These are phyloP conservation scores for Azemiops feae DNA, from an alignment of 2,113 vertebrate genomes.

Conservation along the genomic window DNA sequence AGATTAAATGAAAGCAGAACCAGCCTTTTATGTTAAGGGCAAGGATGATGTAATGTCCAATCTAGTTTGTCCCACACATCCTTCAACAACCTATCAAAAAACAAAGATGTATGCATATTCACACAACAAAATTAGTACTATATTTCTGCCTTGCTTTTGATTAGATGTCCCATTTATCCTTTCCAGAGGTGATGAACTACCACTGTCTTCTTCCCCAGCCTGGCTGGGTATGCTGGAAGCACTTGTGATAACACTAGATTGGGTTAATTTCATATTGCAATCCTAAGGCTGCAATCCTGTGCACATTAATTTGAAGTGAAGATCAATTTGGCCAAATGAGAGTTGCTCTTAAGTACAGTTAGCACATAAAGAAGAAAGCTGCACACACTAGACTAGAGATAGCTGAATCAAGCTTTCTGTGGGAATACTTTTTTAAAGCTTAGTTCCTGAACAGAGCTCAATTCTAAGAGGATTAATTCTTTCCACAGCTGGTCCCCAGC, in stretches of 20 bases:
- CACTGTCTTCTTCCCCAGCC: background rate
- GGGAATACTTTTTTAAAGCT: background rate
- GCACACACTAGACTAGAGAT: background rate
- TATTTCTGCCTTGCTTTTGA: background rate
- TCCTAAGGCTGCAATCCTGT: background rate
- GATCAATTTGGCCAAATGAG: background rate
- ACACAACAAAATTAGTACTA: background rate
- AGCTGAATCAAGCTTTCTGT: background rate
- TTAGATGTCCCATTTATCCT: background rate
- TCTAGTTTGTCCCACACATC: background rate
- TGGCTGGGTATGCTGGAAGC: background rate
- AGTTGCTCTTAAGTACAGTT: background rate
- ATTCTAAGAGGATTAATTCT: background rate
- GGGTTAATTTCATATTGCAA: background rate
- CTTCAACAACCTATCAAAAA: background rate
- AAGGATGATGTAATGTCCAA: background rate
- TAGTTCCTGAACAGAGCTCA: background rate
- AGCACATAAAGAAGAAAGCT: background rate
- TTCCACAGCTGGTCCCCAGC: background rate
- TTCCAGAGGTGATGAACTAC: background rate
- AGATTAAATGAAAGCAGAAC: background rate
- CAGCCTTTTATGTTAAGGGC: background rate
- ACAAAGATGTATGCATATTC: background rate
- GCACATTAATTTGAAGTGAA: background rate
- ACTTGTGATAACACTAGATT: background rate